A percentile compares a stretch with the other conserved stretches of the same genome.
Conservation (phyloP, 2,797 vertebrate genomes). For the Vultur gryphus region DNA sequence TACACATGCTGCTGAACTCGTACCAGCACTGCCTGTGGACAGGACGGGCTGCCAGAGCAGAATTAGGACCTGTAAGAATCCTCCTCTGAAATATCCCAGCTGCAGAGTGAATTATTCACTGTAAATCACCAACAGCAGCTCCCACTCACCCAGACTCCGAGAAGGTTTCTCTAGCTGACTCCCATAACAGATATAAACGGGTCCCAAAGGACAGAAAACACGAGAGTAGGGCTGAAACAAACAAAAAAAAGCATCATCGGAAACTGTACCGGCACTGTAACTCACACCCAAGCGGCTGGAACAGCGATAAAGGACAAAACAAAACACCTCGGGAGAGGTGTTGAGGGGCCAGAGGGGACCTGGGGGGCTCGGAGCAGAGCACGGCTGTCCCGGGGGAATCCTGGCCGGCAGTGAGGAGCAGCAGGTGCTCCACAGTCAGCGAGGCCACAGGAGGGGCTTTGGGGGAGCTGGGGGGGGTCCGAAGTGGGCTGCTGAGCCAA, state of each 20-base stretch:
- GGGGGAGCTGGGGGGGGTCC: neutral
- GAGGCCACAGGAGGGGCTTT: neutral
- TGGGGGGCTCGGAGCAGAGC: neutral
- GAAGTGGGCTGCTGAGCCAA: neutral
- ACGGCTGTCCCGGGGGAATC: neutral
- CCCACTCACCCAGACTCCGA: neutral
- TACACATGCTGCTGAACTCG: neutral
- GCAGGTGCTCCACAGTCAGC: neutral
- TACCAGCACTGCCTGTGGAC: neutral
- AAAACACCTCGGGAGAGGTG: neutral
- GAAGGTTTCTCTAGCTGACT: neutral
- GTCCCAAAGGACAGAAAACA: neutral
- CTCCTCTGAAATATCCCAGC: neutral
- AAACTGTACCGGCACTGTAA: neutral
- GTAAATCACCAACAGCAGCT: neutral
- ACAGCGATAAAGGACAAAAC: neutral
- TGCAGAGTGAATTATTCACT: neutral
- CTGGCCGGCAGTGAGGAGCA: neutral
- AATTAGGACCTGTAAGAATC: too few species aligned
- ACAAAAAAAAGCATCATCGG: neutral
- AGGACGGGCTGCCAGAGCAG: neutral
- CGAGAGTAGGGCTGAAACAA: neutral
- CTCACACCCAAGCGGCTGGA: neutral
- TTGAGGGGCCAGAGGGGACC: neutral
- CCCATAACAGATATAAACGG: neutral